Base-by-base conservation (phyloP, 2,888 invertebrate species). In the Ypsolopha scabrella region DNA sequence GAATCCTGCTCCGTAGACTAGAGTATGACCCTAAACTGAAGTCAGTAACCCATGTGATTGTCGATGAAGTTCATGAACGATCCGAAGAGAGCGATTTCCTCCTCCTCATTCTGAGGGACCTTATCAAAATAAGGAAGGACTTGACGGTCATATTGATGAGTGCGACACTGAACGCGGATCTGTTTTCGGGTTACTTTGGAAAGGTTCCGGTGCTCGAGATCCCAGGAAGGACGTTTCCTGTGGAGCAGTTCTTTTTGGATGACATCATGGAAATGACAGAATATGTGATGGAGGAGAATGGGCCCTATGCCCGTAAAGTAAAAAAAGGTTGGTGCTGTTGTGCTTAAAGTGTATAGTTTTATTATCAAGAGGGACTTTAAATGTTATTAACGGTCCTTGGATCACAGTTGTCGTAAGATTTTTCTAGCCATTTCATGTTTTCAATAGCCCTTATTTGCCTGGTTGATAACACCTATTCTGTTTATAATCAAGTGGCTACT, bases 41-140 rank as follows among this genome's bases (percentile, higher is more conserved):
- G 34, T 90, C 91, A 2, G 92, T 97, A 0, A 93, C 95, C 0
- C 97, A 98, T 68, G 81, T 95, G 7, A 89, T 95, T 54, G 92
- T 95, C 0, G 98, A 98, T 71, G 98, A 98, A 80, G 95, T 98
- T 0, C 98, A 98, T 67, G 97, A 98, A 72, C 87, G 98, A 51
- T 94, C 94, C 34, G 94, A 95, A 63, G 94, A 95, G 68, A 94
- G 96, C 60, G 98, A 98, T 74, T 97, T 97, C 67, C 83, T 98
- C 6, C 75, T 98, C 41, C 89, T 96, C 53, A 92, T 96, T 13
- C 73, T 98, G 41, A 91, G 93, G 73, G 92, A 94, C 66, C 87
- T 96, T 50, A 77, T 96, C 51, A 87, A 87, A 55, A 87, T 90
- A 51, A 90, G 94, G 53, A 89, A 90, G 47, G 92, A 96, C 65